Percentiles rank a stretch among this genome's conserved stretches.
Evolutionary conservation across 2,113 vertebrate genomes (phyloP).

Genomic region (Clarias batrachus): DNA sequence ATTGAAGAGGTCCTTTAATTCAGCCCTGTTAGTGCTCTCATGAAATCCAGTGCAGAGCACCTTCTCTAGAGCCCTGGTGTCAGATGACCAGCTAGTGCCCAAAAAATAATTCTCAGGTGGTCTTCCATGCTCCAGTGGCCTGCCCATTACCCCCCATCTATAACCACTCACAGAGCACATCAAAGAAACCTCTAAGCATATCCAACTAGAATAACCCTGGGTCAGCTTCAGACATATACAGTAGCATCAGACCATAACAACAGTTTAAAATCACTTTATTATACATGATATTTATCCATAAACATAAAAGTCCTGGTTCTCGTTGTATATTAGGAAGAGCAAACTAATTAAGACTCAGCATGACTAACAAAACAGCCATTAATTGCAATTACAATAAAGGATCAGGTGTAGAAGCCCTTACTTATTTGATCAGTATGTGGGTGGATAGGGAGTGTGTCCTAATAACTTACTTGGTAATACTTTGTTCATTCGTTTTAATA

Average conservation of each 20-base stretch:
- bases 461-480: not conserved
- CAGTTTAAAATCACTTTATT: conserved; percentile 33
- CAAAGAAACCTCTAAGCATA: conserved; percentile 60
- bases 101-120: conserved; percentile 81
- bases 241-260: conserved; percentile 36
- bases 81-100: conserved; percentile 75
- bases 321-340: conserved; percentile 40
- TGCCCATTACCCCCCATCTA: conserved; percentile 68
- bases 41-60: conserved; percentile 69
- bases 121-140: conserved; percentile 74
- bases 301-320: conserved; percentile 11
- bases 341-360: conserved; percentile 63
- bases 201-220: conserved; percentile 52
- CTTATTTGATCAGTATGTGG: conserved; percentile 20
- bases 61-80: conserved; percentile 73
- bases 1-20: conserved; percentile 80
- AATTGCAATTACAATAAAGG: conserved; percentile 50
- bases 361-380: conserved; percentile 58
- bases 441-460: not conserved
- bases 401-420: conserved; percentile 48
- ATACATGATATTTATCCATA: conserved; percentile 12
- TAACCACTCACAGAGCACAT: conserved; percentile 46
- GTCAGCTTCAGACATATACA: conserved; percentile 41
- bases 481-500: not conserved
- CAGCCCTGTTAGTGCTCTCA: conserved; percentile 71